These are phyloP conservation scores for Rhynchotus rufescens DNA, from an alignment of 2,797 vertebrate species.

Conservation along the genomic window DNA sequence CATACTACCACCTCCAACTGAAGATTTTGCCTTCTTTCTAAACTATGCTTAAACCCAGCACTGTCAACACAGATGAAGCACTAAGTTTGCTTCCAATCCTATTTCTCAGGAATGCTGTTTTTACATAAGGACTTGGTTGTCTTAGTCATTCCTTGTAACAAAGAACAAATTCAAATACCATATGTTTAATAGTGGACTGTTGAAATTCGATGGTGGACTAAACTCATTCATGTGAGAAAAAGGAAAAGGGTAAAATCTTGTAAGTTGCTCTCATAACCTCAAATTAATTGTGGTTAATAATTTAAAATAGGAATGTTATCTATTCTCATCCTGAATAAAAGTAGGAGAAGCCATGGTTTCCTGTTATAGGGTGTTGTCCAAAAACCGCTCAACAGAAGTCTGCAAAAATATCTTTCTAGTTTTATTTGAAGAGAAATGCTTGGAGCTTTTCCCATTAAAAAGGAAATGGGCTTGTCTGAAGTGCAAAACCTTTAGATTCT, in stretches of 20 bases:
- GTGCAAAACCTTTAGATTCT: conserved; percentile 50
- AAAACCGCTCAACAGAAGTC: conserved; percentile 85
- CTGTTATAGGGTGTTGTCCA: conserved; percentile 89
- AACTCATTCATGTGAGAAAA: conserved; percentile 7
- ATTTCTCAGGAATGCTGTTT: neutral
- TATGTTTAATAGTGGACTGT: neutral
- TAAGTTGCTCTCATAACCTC: conserved; percentile 64
- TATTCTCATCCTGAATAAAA: conserved; percentile 89
- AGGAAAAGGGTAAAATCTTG: conserved; percentile 31
- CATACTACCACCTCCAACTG: neutral
- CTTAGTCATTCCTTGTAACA: neutral
- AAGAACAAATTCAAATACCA: neutral
- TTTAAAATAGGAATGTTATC: conserved; percentile 84
- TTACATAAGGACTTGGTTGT: neutral
- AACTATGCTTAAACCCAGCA: neutral
- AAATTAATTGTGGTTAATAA: conserved; percentile 81
- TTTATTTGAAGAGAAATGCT: conserved; percentile 84
- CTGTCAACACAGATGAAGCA: neutral
- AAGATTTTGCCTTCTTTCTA: neutral
- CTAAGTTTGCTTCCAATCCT: neutral
- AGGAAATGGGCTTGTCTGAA: conserved; percentile 79
- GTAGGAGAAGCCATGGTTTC: conserved; percentile 90
- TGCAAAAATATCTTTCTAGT: conserved; percentile 89
- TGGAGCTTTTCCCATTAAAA: conserved; percentile 86
- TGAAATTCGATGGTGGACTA: neutral